These are phyloP conservation scores for Chymomyza caudatula DNA, from an alignment of 2,888 invertebrate species.

Conservation along the genomic window DNA sequence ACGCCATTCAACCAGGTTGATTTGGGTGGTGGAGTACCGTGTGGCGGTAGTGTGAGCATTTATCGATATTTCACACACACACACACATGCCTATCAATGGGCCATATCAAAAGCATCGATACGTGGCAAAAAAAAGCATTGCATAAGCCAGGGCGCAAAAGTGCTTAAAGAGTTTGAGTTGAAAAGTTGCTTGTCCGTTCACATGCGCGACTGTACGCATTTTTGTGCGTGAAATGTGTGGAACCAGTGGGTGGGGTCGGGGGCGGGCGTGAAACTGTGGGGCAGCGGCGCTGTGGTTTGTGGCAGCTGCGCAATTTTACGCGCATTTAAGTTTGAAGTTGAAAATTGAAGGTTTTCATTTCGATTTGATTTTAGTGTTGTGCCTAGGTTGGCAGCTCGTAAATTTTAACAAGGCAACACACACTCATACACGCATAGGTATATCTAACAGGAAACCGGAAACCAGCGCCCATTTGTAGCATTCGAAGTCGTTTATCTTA, in stretches of 20 bases:
- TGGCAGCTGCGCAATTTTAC: constrained; percentile 11
- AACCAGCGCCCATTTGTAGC: constrained; percentile 69
- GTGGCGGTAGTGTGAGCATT: constrained; percentile 8
- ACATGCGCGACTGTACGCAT: constrained; percentile 47
- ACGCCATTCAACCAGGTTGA: constrained; percentile 5
- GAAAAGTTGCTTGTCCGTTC: background rate
- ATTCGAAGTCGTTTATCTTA: constrained; percentile 48
- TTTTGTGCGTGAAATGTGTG: constrained; percentile 32
- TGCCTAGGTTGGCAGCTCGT: constrained; percentile 35
- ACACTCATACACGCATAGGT: constrained; percentile 39
- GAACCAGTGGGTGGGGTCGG: background rate
- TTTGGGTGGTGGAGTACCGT: background rate
- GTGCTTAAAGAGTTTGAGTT: constrained; percentile 7
- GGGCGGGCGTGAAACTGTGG: background rate
- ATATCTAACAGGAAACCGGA: constrained; percentile 56
- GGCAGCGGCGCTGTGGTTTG: background rate
- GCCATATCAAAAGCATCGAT: constrained; percentile 17
- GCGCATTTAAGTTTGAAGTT: constrained; percentile 7
- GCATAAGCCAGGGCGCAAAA: constrained; percentile 44
- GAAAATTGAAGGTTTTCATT: constrained; percentile 53
- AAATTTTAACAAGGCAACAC: constrained; percentile 58
- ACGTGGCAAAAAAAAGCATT: constrained; percentile 34
- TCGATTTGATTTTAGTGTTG: background rate
- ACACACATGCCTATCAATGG: background rate
- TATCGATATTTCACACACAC: constrained; percentile 35